Conservation (phyloP, 2,888 invertebrate genomes). For the Lymantria dispar region DNA sequence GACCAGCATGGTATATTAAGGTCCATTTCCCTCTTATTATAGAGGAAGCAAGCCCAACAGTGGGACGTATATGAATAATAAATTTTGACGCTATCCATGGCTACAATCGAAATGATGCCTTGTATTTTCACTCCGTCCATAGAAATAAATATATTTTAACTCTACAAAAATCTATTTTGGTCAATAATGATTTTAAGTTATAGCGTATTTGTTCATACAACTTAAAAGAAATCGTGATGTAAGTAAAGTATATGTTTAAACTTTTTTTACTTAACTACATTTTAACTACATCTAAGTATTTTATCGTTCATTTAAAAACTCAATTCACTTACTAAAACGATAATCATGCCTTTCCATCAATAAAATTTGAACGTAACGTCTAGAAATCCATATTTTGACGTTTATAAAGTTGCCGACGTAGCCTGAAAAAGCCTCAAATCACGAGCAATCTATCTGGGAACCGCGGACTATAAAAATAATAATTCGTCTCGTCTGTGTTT, state of each 20-base stretch:
- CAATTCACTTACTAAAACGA: slow-evolving; percentile 5
- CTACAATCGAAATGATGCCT: too few species aligned
- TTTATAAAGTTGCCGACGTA: slow-evolving; percentile 50
- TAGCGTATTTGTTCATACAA: too few species aligned
- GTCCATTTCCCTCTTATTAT: too few species aligned
- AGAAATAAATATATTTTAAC: too few species aligned
- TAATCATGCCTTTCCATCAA: slow-evolving; percentile 14
- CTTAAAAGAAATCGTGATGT: not conserved
- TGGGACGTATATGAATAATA: too few species aligned
- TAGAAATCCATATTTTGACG: slow-evolving; percentile 30
- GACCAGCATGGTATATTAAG: too few species aligned
- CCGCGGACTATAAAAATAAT: slow-evolving; percentile 75
- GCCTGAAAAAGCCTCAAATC: slow-evolving; percentile 70
- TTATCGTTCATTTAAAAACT: not conserved
- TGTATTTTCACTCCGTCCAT: too few species aligned
- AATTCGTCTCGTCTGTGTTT: slow-evolving; percentile 60
- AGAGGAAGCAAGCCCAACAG: too few species aligned
- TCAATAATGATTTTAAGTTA: too few species aligned
- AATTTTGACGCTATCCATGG: too few species aligned
- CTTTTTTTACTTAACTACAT: not conserved
- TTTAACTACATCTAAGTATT: too few species aligned
- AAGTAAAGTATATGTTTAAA: not conserved
- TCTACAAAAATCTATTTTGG: too few species aligned
- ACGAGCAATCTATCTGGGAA: slow-evolving; percentile 70
- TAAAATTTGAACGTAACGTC: slow-evolving; percentile 14